Evolutionary conservation across 2,888 invertebrate genomes (phyloP), one percentile per base, ranked within the genome.

Genomic region (Erynnis tages): DNA sequence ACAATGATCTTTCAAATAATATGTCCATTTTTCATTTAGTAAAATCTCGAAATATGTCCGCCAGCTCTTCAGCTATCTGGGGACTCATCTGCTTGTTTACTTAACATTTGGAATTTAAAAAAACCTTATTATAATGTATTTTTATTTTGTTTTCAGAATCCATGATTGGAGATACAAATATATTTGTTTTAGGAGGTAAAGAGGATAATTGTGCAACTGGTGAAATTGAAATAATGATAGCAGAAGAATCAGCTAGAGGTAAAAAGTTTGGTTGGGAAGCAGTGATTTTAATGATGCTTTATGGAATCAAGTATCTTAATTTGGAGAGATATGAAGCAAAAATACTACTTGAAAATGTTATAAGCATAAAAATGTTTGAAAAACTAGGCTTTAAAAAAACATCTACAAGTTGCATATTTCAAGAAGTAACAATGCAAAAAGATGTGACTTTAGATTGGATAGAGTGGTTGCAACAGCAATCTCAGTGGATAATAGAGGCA

Each of bases 161-260:
- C 1, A 97, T 98, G 96, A 93, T 98, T 61, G 98, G 98, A 6
- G 98, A 99, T 74, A 97, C 97, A 54, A 98, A 98, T 87, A 90
- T 98, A 53, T 98, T 97, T 79, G n/a, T n/a, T n/a, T 86, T 98
- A 61, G 91, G 87, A 19, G 84, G 91, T 57, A 73, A 78, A 23
- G 87, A 91, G 46, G 66, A 71, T 17, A 17, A 30, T 10, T 6
- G 13, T 37, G 68, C 80, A 11, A 77, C 79, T 50, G 94, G 93
- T 7, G 98, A 98, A 91, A 93, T 95, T 49, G 97, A 97, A 91
- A 95, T 98, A 56, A 98, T 99, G 98, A 96, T 99, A 71, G 98
- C 98, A 8, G 96, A 97, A 71, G 59, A 82, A 54, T 69, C 73
- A 27, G 93, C 92, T 0, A 89, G 97, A 59, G 93, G 96, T 1